These are phyloP conservation scores for Peromyscus maniculatus DNA, from an alignment of 2,113 vertebrate genomes.

Conservation along the genomic window DNA sequence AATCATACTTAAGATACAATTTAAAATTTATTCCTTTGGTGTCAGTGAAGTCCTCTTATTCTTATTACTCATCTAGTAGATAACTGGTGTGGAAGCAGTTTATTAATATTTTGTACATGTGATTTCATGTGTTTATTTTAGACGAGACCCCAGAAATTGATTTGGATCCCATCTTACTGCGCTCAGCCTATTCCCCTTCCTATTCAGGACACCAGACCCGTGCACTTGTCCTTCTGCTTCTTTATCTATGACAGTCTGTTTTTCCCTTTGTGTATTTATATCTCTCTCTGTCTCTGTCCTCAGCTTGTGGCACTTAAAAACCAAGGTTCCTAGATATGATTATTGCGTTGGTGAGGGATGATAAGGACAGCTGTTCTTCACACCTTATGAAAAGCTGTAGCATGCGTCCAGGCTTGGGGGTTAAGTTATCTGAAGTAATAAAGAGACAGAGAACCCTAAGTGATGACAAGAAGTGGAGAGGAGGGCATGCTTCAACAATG, in stretches of 20 bases:
- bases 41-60: background rate
- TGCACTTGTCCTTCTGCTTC: too few relatives aligned
- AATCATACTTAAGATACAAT: background rate
- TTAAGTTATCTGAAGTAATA: background rate
- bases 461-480: too few relatives aligned
- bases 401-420: background rate
- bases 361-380: fast-evolving
- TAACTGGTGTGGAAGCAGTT: background rate
- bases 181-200: fast-evolving
- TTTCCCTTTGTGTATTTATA: background rate
- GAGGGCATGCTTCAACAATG: too few relatives aligned
- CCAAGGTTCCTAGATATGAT: background rate
- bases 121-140: background rate
- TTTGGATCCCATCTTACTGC: too few relatives aligned
- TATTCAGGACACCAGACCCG: too few relatives aligned
- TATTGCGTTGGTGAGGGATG: background rate
- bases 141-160: too few relatives aligned
- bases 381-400: too few relatives aligned
- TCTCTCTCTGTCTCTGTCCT: background rate
- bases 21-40: background rate
- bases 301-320: background rate
- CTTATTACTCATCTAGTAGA: background rate
- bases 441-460: too few relatives aligned
- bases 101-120: background rate
- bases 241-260: too few relatives aligned